These are phyloP conservation scores for Salvelinus fontinalis DNA, from an alignment of 2,113 vertebrate species.

Conservation along the genomic window DNA sequence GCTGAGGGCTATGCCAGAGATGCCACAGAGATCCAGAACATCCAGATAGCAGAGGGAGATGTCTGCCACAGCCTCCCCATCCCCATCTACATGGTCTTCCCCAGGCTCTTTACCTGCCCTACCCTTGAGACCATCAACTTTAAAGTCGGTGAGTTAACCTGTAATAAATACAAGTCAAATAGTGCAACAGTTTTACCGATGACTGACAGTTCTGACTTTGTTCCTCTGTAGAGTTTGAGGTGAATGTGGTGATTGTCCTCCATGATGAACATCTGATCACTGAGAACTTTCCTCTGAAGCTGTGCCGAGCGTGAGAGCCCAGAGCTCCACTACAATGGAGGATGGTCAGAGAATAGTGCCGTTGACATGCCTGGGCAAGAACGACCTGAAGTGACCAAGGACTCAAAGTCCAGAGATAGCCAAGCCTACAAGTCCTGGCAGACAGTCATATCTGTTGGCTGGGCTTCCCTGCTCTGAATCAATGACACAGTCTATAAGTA, in stretches of 20 bases:
- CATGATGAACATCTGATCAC: slow-evolving; percentile 95
- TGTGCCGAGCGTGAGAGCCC: slow-evolving; percentile 81
- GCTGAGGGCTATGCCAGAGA: slow-evolving; percentile 95
- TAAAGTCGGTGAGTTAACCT: slow-evolving; percentile 86
- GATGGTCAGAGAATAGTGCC: background rate
- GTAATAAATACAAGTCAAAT: background rate
- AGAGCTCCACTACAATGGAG: background rate
- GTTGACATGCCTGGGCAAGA: background rate
- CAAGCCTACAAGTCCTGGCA: too few relatives aligned
- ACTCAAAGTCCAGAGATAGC: background rate
- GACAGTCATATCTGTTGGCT: background rate
- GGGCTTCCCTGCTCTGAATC: background rate
- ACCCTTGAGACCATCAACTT: slow-evolving; percentile 97
- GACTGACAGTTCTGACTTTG: fast-evolving
- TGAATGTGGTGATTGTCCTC: slow-evolving; percentile 90
- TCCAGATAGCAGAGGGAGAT: slow-evolving; percentile 95
- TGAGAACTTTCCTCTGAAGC: slow-evolving; percentile 94
- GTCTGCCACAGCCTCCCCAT: slow-evolving; percentile 86
- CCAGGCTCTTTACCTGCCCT: slow-evolving; percentile 93
- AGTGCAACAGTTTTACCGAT: too few relatives aligned
- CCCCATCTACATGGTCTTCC: slow-evolving; percentile 97
- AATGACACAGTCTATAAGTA: background rate
- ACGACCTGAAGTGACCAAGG: background rate
- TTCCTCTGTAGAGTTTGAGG: slow-evolving; percentile 85
- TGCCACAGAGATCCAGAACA: slow-evolving; percentile 97